Conservation (phyloP, 2,797 vertebrate genomes). For the Chelonia mydas region DNA sequence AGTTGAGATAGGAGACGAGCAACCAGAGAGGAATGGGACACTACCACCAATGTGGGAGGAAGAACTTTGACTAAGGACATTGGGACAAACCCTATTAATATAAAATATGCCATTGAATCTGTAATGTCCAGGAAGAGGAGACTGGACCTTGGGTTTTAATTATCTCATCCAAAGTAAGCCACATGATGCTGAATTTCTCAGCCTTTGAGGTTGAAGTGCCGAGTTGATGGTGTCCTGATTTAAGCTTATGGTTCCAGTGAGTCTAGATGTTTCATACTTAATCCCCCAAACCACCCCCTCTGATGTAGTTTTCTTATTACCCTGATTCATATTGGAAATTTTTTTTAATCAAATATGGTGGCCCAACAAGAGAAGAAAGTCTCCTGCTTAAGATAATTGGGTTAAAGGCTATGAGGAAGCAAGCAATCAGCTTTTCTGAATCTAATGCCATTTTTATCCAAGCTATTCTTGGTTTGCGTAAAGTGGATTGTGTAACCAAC, state of each 20-base stretch:
- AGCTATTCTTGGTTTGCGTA: neutral
- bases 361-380: neutral
- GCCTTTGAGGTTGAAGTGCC: neutral
- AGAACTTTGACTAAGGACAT: too few relatives aligned
- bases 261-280: neutral
- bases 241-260: neutral
- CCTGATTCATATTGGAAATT: neutral
- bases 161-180: neutral
- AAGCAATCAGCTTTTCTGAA: neutral
- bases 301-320: neutral
- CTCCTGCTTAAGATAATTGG: neutral
- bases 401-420: neutral
- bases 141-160: neutral
- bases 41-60: neutral
- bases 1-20: neutral
- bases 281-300: neutral
- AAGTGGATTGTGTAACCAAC: neutral
- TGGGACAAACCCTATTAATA: neutral
- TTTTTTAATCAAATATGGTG: conserved; percentile 12
- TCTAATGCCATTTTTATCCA: neutral
- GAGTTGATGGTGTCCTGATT: neutral
- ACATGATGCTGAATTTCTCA: neutral
- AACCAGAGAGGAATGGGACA: neutral
- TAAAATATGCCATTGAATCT: neutral
- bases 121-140: neutral